phyloP scores from a whole-genome alignment of 2,888 invertebrate genomes.

The Amphimallon solstitiale region DNA sequence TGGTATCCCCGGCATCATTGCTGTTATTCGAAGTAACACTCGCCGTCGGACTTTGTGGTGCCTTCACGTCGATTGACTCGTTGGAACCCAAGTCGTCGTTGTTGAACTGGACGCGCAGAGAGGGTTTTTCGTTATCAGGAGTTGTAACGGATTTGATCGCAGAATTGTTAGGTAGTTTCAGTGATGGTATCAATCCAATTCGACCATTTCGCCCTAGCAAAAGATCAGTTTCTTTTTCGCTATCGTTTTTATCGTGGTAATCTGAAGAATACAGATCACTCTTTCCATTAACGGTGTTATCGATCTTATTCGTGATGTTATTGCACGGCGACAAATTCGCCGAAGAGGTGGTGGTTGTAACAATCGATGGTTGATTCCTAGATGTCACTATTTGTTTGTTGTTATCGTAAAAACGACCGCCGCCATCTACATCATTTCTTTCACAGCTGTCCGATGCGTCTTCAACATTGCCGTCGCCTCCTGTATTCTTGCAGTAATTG shows the following conservation, averaged over 20 bases:
- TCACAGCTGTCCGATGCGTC: no score
- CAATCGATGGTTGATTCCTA: not conserved
- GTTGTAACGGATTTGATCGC: conserved; percentile 31
- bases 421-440: no score
- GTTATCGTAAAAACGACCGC: conserved; percentile 10
- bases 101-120: conserved; percentile 71
- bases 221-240: conserved; percentile 42
- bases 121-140: conserved; percentile 57
- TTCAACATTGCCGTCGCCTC: not conserved
- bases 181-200: conserved; percentile 39
- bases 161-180: conserved; percentile 15
- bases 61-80: conserved; percentile 44
- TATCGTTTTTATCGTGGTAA: conserved; percentile 24
- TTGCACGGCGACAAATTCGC: conserved; percentile 27
- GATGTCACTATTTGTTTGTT: not conserved
- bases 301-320: not conserved
- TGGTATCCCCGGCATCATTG: conserved; percentile 45
- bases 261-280: not conserved
- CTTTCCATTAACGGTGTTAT: not conserved
- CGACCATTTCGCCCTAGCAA: conserved; percentile 28
- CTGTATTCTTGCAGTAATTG: conserved; percentile 21
- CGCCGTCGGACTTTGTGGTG: conserved; percentile 48
- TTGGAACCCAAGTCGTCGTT: conserved; percentile 52
- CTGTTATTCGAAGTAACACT: conserved; percentile 54
- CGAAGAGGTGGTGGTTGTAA: not conserved